These are phyloP conservation scores for Dendrolimus pini DNA, from an alignment of 2,888 invertebrate species.

Conservation along the genomic window DNA sequence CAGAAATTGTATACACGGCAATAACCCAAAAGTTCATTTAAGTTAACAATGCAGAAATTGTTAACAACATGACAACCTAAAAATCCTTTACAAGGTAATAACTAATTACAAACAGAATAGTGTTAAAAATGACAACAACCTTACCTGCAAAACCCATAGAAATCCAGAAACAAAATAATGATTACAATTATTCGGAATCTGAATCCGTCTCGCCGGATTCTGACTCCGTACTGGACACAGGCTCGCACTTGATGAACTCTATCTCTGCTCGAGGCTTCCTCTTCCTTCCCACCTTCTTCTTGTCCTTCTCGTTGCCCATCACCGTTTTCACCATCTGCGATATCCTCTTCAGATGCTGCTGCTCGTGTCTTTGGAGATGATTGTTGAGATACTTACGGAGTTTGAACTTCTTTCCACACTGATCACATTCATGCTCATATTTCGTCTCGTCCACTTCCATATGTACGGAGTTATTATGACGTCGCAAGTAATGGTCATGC, in stretches of 20 bases:
- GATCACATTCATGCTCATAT: conserved; percentile 56
- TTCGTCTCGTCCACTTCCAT: conserved; percentile 53
- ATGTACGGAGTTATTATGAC: conserved; percentile 59
- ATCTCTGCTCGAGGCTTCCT: conserved; percentile 45
- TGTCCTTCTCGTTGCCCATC: conserved; percentile 42
- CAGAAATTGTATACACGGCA: too few species aligned
- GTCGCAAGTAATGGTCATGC: conserved; percentile 54
- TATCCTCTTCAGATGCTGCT: conserved; percentile 60
- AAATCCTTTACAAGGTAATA: too few species aligned
- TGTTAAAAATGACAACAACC: too few species aligned
- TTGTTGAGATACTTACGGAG: conserved; percentile 59
- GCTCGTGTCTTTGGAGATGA: conserved; percentile 62
- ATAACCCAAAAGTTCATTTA: too few species aligned
- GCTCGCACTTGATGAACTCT: conserved; percentile 67
- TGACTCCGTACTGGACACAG: conserved; percentile 50
- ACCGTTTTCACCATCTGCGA: conserved; percentile 66
- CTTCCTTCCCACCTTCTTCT: conserved; percentile 25
- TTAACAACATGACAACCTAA: too few species aligned
- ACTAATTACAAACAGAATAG: too few species aligned
- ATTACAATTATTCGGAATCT: conserved; percentile 15
- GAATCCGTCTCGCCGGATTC: conserved; percentile 39
- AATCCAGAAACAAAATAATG: too few species aligned
- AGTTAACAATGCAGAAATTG: too few species aligned
- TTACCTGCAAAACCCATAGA: too few species aligned
- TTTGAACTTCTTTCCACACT: conserved; percentile 65